phyloP scores from a whole-genome alignment of 2,113 vertebrate genomes.

The Myrmecobius fasciatus region DNA sequence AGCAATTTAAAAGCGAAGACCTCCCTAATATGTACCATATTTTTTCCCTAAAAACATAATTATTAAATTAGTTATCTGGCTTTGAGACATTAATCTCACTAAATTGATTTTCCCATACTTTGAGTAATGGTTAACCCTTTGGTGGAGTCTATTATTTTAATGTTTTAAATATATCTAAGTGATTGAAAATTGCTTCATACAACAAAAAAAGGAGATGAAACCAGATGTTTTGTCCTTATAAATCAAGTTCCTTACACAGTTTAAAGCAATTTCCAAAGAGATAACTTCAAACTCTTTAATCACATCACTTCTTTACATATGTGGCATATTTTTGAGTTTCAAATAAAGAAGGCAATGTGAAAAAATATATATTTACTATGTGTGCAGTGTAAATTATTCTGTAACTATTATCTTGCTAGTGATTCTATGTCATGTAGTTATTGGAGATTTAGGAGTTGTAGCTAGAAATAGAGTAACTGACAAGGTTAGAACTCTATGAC shows the following conservation, averaged over 20 bases:
- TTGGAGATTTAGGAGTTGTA: conserved; percentile 64
- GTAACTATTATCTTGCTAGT: conserved; percentile 46
- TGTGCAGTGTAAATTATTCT: conserved; percentile 18
- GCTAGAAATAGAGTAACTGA: conserved; percentile 82
- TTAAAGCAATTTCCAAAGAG: conserved; percentile 46
- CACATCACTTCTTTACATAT: not conserved
- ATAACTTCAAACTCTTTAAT: not conserved
- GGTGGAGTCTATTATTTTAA: not conserved
- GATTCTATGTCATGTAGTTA: conserved; percentile 48
- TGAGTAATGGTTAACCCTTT: conserved; percentile 46
- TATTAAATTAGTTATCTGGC: conserved; percentile 66
- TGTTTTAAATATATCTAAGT: conserved; percentile 29
- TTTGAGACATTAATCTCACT: conserved; percentile 54
- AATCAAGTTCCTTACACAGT: conserved; percentile 1
- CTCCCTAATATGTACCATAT: not conserved
- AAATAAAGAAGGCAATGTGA: conserved; percentile 8
- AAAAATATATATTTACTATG: conserved; percentile 46
- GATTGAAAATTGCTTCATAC: conserved; percentile 52
- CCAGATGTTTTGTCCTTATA: conserved; percentile 24
- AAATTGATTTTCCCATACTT: conserved; percentile 66
- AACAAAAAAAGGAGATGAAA: not conserved
- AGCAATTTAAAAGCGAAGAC: not conserved
- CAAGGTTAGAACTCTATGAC: conserved; percentile 83
- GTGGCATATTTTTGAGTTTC: fast-evolving
- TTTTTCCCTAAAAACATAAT: not conserved